These are phyloP conservation scores for Limnodromus scolopaceus DNA, from an alignment of 2,797 vertebrate species.

Conservation along the genomic window DNA sequence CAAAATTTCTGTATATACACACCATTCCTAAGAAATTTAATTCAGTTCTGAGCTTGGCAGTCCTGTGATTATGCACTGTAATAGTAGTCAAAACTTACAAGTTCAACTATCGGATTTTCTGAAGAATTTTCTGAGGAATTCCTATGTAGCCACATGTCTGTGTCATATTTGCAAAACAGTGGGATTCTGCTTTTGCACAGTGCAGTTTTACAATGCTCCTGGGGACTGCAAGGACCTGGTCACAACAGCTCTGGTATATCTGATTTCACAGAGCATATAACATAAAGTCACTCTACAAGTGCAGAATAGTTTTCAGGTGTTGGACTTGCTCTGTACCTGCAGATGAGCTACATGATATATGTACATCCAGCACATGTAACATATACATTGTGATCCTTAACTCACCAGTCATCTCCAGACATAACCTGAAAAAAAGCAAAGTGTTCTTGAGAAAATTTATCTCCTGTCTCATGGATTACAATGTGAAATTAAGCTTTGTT, in stretches of 20 bases:
- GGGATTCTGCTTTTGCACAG: background rate
- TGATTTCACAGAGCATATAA: background rate
- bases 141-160: background rate
- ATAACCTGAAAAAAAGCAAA: background rate
- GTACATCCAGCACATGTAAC: background rate
- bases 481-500: background rate
- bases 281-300: background rate
- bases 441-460: background rate
- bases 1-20: background rate
- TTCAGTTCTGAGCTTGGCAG: background rate
- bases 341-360: background rate
- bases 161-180: background rate
- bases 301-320: background rate
- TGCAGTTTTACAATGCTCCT: background rate
- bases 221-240: background rate
- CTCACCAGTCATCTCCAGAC: background rate
- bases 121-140: background rate
- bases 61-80: background rate
- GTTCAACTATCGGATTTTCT: background rate
- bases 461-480: background rate
- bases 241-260: background rate
- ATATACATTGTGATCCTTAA: background rate
- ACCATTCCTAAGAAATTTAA: background rate
- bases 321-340: background rate
- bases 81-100: background rate